A percentile compares a stretch with the other conserved stretches of the same genome.
Evolutionary conservation across 1,140 invertebrate species (phyloP).

Genomic region (Drosophila nigrodunni): DNA sequence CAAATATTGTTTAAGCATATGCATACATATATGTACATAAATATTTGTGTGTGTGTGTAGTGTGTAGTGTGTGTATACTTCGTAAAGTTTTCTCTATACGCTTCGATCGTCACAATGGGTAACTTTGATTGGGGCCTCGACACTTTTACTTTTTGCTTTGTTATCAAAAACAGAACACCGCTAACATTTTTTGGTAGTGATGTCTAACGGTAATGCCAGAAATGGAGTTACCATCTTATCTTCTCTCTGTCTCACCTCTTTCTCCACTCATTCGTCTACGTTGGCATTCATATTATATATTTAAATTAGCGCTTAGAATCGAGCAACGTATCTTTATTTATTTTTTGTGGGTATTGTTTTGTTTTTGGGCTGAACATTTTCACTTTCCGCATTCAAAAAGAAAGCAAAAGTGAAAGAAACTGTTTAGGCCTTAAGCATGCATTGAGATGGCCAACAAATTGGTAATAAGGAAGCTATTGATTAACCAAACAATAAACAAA

Average conservation of each 20-base stretch:
- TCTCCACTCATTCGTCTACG: background rate
- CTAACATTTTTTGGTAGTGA: constrained; percentile 14
- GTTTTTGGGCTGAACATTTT: constrained; percentile 47
- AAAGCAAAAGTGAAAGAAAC: constrained; percentile 69
- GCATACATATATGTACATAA: background rate
- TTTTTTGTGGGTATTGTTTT: constrained; percentile 4
- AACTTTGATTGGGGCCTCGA: constrained; percentile 9
- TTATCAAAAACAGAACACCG: constrained; percentile 52
- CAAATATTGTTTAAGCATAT: background rate
- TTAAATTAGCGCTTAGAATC: constrained; percentile 50
- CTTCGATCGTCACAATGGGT: constrained; percentile 6
- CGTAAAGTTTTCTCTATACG: constrained; percentile 4
- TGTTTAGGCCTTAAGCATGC: constrained; percentile 32
- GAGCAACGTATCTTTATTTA: constrained; percentile 8
- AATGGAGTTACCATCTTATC: constrained; percentile 16
- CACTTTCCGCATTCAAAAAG: constrained; percentile 62
- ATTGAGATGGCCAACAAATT: constrained; percentile 9
- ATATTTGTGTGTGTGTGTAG: background rate
- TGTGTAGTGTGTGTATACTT: background rate
- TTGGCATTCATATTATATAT: constrained; percentile 52
- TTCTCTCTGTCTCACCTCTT: background rate
- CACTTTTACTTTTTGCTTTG: constrained; percentile 56
- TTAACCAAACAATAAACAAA: constrained; percentile 29
- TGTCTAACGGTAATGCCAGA: constrained; percentile 31
- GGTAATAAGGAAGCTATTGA: constrained; percentile 8